Base-by-base conservation (phyloP, 2,113 vertebrate genomes). In the Coreoperca whiteheadi region DNA sequence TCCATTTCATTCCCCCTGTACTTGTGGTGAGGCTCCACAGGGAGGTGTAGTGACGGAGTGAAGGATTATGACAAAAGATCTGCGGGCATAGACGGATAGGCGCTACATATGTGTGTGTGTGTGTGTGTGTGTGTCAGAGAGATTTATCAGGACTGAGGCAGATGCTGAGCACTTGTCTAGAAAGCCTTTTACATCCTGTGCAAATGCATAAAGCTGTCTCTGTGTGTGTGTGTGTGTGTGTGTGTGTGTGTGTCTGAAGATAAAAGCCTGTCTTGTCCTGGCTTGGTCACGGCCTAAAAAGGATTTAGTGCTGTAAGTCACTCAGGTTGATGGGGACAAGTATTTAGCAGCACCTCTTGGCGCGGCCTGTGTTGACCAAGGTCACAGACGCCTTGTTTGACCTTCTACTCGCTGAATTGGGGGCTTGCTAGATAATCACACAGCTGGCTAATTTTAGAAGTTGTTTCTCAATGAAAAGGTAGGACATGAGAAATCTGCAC, bases 151-250 rank as follows among this genome's bases (percentile, higher is more conserved):
- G 88, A 70, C 74, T 60, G 76, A 91, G 83, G 77, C 89, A 90
- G 87, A 91, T 89, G 89, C 87, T 32, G 48, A 87, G 82, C 77
- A 77, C 92, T 89, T 88, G 79, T 92, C 81, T 63, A 88, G 87
- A 92, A 92, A 93, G 77, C 88, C 85, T 90, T 91, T 88, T 82
- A 77, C 90, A 82, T 88, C 78, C 87, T 89, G 85, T 81, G 61
- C 72, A 86, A 91, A 92, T 75, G 86, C 91, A 94, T 89, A 89
- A 93, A 94, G 88, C 88, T 90, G 89, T 93, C 87, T 87, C 64
- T 69, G 41, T 80, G 20, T 76, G 61, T 59, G 77, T 84, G 65
- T 43, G 56, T 83, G 65, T 61, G 53, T 48, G 68, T 57, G 86
- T 68, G 39, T 51, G 79, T 60, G 79, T 80, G 15, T 77, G 61